These are phyloP conservation scores for Lates calcarifer DNA, from an alignment of 2,113 vertebrate genomes.

Conservation along the genomic window DNA sequence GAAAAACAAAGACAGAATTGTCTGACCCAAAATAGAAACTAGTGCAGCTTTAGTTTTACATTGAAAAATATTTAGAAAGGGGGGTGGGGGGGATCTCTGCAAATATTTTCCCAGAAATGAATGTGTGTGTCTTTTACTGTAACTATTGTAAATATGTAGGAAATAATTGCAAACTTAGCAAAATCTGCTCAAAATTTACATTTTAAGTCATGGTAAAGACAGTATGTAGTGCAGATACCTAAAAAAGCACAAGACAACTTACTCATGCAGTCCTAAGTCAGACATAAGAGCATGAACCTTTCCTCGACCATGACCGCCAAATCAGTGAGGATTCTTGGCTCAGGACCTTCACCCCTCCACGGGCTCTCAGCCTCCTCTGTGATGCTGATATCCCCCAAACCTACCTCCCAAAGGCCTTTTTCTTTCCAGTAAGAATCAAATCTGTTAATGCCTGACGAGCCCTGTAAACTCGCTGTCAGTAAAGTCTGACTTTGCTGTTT, in stretches of 20 bases:
- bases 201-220: neutral
- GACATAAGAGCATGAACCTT: constrained; percentile 54
- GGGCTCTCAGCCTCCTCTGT: neutral
- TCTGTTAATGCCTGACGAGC: constrained; percentile 80
- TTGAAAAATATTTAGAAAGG: too few relatives aligned
- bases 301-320: constrained; percentile 55
- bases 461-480: constrained; percentile 72
- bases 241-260: neutral
- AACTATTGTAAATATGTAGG: neutral
- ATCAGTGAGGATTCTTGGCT: constrained; percentile 50
- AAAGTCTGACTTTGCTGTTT: constrained; percentile 53
- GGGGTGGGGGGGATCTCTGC: too few relatives aligned
- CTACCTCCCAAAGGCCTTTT: constrained; percentile 21
- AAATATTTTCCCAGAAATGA: neutral
- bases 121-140: neutral
- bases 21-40: too few relatives aligned
- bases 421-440: constrained; percentile 74
- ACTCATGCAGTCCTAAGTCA: constrained; percentile 48
- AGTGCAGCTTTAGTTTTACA: too few relatives aligned
- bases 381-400: constrained; percentile 7
- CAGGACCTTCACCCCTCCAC: neutral
- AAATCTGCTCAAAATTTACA: neutral
- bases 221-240: neutral
- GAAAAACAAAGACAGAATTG: neutral
- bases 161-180: neutral